phyloP scores from a whole-genome alignment of 2,888 invertebrate species.

The Stomorhina lunata region DNA sequence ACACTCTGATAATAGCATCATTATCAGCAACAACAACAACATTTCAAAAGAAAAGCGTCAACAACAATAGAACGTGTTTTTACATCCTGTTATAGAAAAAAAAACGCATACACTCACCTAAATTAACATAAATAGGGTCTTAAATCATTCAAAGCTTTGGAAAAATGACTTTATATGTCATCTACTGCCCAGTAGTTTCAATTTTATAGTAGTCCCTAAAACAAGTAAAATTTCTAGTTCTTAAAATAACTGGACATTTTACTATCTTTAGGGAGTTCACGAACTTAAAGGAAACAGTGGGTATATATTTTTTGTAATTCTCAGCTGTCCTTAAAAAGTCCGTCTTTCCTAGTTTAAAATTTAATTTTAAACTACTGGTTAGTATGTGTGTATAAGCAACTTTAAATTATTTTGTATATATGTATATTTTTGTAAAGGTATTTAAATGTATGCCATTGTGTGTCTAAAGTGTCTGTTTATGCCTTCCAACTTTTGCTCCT shows the following conservation, averaged over 20 bases:
- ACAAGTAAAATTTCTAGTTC: too few relatives aligned
- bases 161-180: too few relatives aligned
- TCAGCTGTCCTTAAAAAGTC: too few relatives aligned
- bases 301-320: too few relatives aligned
- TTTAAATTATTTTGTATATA: constrained; percentile 16
- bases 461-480: not conserved
- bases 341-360: too few relatives aligned
- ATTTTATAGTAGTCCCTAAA: too few relatives aligned
- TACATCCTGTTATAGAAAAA: not conserved
- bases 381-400: not conserved
- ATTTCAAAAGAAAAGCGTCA: not conserved
- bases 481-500: not conserved
- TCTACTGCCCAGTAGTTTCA: too few relatives aligned
- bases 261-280: too few relatives aligned
- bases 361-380: too few relatives aligned
- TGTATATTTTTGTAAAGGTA: not conserved
- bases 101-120: not conserved
- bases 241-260: too few relatives aligned
- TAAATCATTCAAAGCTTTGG: not conserved
- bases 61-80: constrained; percentile 28
- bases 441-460: not conserved
- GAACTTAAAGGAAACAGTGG: too few relatives aligned
- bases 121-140: not conserved
- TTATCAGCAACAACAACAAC: constrained; percentile 36
- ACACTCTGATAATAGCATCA: constrained; percentile 26